These are phyloP conservation scores for Boloria euphrosyne DNA, from an alignment of 2,888 invertebrate genomes.

Conservation along the genomic window DNA sequence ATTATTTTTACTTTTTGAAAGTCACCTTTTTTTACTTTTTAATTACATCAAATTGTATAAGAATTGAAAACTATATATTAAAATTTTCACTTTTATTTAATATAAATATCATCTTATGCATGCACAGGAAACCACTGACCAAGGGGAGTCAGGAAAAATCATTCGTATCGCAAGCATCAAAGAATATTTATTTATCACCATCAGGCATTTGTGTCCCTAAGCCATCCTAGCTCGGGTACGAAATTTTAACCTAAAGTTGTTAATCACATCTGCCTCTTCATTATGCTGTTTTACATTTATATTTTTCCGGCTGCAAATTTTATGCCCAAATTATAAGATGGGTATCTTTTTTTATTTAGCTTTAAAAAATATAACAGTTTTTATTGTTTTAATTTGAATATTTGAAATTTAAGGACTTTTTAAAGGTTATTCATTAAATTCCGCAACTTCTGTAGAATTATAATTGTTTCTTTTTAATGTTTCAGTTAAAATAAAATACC, in stretches of 20 bases:
- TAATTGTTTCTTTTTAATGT: no score
- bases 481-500: no score
- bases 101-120: no score
- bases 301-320: constrained; percentile 25
- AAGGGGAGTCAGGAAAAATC: constrained; percentile 4
- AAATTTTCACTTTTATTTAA: no score
- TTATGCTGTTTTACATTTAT: constrained; percentile 33
- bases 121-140: not conserved
- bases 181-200: constrained; percentile 56
- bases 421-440: no score
- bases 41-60: no score
- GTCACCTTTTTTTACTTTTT: no score
- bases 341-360: constrained; percentile 12
- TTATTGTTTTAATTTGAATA: not conserved
- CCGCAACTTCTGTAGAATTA: no score
- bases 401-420: no score
- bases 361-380: not conserved
- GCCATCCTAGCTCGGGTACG: constrained; percentile 43
- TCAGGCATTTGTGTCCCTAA: constrained; percentile 55
- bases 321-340: constrained; percentile 12
- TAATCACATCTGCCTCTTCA: constrained; percentile 35
- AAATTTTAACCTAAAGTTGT: constrained; percentile 51
- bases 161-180: constrained; percentile 50
- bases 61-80: no score
- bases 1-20: no score